Percentiles rank a stretch among this genome's conserved stretches.
Evolutionary conservation across 2,113 vertebrate species (phyloP).

Genomic region (Calyptomena viridis): DNA sequence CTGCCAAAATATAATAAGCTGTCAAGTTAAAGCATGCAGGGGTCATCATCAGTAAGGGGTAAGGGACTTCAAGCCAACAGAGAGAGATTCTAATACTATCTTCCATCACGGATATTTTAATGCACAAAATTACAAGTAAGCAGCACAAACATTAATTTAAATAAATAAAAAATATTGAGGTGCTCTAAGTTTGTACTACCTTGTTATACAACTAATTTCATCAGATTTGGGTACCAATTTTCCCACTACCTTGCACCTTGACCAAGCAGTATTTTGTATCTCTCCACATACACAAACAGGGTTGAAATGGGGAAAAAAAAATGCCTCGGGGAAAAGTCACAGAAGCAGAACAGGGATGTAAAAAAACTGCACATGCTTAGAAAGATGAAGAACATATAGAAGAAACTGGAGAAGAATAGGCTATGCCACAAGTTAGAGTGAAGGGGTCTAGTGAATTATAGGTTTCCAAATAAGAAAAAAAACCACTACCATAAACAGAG

Average conservation of each 20-base stretch:
- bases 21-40: neutral
- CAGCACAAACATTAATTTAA: neutral
- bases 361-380: neutral
- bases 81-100: neutral
- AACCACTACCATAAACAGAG: no score
- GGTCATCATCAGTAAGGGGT: neutral
- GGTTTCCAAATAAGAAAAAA: neutral
- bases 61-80: neutral
- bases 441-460: neutral
- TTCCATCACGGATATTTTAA: neutral
- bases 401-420: neutral
- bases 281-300: neutral
- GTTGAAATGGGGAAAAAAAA: neutral
- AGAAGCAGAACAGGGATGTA: neutral
- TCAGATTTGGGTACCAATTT: neutral
- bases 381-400: neutral
- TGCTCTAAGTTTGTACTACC: neutral
- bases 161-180: neutral
- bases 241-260: neutral
- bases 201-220: neutral
- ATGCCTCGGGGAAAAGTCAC: neutral
- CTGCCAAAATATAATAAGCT: neutral
- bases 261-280: neutral
- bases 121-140: neutral
- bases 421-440: neutral